Percentiles rank a stretch among this genome's conserved stretches.
Conservation (phyloP, 2,888 invertebrate species). For the Sinelater perroti region DNA sequence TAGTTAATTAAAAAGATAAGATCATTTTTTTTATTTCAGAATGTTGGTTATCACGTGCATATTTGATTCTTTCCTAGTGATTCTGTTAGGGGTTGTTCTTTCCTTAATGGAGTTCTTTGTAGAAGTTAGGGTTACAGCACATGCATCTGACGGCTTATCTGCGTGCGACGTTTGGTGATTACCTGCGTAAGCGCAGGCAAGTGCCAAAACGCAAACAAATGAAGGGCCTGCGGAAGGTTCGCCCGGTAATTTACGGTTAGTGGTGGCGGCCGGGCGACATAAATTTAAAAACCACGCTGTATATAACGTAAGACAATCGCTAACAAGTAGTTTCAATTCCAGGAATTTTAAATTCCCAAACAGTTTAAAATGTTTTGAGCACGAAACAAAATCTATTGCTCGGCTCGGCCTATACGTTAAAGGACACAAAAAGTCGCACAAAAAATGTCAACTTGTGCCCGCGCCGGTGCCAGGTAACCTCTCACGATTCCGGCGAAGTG, state of each 20-base stretch:
- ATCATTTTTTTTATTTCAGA: too few species aligned
- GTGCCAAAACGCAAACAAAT: too few species aligned
- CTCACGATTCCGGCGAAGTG: constrained; percentile 53
- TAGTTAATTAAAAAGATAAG: too few species aligned
- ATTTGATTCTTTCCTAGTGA: too few species aligned
- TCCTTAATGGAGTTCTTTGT: too few species aligned
- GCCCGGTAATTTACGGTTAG: not conserved
- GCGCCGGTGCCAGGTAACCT: constrained; percentile 50
- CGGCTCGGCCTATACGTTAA: constrained; percentile 57
- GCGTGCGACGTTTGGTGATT: too few species aligned
- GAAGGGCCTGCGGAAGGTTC: too few species aligned
- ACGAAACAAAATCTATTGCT: constrained; percentile 61
- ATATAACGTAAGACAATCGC: constrained; percentile 55
- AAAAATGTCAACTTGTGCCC: constrained; percentile 56
- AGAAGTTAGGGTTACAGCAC: too few species aligned
- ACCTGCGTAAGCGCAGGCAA: not conserved
- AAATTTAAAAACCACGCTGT: constrained; percentile 27
- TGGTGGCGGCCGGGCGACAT: too few species aligned
- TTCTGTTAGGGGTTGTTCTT: too few species aligned
- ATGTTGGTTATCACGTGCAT: too few species aligned
- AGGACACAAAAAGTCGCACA: constrained; percentile 50
- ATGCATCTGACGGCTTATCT: too few species aligned
- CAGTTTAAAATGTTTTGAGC: constrained; percentile 61
- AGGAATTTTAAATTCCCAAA: constrained; percentile 60
- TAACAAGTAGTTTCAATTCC: constrained; percentile 61